phyloP scores from a whole-genome alignment of 2,113 vertebrate genomes.

The Percina caprodes region DNA sequence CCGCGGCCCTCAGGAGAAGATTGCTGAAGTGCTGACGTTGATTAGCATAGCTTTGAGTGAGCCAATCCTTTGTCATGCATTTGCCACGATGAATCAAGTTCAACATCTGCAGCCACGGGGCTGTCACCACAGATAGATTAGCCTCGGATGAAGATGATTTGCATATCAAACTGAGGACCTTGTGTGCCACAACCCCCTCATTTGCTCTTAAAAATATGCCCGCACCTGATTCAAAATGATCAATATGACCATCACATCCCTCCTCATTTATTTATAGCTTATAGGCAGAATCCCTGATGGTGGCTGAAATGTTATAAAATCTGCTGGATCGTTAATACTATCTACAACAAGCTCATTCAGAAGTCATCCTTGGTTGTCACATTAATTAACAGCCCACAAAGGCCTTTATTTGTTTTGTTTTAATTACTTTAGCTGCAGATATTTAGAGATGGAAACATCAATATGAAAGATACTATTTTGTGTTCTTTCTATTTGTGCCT shows the following conservation, averaged over 20 bases:
- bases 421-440: slow-evolving; percentile 20
- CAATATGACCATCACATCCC: slow-evolving; percentile 1
- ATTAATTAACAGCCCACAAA: slow-evolving; percentile 39
- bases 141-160: slow-evolving; percentile 69
- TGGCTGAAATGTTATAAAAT: slow-evolving; percentile 24
- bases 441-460: slow-evolving; percentile 63
- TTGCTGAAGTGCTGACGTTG: slow-evolving; percentile 69
- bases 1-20: slow-evolving; percentile 58
- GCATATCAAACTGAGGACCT: slow-evolving; percentile 75
- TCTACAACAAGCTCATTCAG: slow-evolving; percentile 48
- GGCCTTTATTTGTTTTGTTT: slow-evolving; percentile 2
- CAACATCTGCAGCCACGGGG: slow-evolving; percentile 77
- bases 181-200: slow-evolving; percentile 39
- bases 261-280: slow-evolving; percentile 37
- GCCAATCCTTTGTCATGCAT: slow-evolving; percentile 72
- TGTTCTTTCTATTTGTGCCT: slow-evolving; percentile 30
- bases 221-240: slow-evolving; percentile 53
- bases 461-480: slow-evolving; percentile 37
- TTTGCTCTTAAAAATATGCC: slow-evolving; percentile 67
- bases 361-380: slow-evolving; percentile 50
- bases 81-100: slow-evolving; percentile 77
- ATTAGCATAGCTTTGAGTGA: slow-evolving; percentile 84
- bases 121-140: slow-evolving; percentile 70
- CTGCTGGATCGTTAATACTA: slow-evolving; percentile 20
- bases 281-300: slow-evolving; percentile 39